These are phyloP conservation scores for Spodoptera litura DNA, from an alignment of 1,140 invertebrate genomes.

Conservation along the genomic window DNA sequence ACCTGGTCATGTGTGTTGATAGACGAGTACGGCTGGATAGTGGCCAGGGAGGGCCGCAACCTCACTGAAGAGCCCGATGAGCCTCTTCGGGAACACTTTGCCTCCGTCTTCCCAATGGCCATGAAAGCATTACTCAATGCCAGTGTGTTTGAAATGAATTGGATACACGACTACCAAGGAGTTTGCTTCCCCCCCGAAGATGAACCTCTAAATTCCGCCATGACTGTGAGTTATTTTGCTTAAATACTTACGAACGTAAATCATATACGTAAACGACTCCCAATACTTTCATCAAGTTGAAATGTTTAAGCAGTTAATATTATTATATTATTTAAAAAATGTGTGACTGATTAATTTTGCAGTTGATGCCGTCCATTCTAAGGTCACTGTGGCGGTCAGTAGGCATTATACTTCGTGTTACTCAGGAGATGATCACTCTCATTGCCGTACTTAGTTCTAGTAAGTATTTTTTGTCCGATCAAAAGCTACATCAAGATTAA, in stretches of 20 bases:
- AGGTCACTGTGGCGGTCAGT: constrained; percentile 62
- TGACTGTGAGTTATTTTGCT: constrained; percentile 53
- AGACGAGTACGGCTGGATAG: constrained; percentile 75
- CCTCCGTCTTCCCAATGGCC: constrained; percentile 64
- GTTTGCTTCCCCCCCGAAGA: constrained; percentile 72
- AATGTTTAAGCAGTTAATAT: too few species aligned
- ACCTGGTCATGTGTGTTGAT: constrained; percentile 73
- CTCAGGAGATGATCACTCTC: constrained; percentile 57
- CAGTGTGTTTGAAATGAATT: constrained; percentile 69
- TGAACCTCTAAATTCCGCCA: constrained; percentile 55
- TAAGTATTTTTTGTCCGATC: constrained; percentile 37
- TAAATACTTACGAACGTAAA: too few species aligned
- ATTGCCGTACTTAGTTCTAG: constrained; percentile 49
- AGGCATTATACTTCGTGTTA: constrained; percentile 53
- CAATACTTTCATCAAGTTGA: too few species aligned
- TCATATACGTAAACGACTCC: too few species aligned
- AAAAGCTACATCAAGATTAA: too few species aligned
- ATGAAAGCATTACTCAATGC: constrained; percentile 72
- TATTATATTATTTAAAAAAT: not conserved
- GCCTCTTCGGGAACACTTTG: constrained; percentile 63
- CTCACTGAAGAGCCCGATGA: constrained; percentile 41
- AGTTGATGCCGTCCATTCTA: constrained; percentile 67
- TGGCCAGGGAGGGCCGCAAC: constrained; percentile 54
- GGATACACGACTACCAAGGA: constrained; percentile 79
- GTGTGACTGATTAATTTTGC: constrained; percentile 39